phyloP scores from a whole-genome alignment of 2,888 invertebrate genomes.

The Ametastegia equiseti region DNA sequence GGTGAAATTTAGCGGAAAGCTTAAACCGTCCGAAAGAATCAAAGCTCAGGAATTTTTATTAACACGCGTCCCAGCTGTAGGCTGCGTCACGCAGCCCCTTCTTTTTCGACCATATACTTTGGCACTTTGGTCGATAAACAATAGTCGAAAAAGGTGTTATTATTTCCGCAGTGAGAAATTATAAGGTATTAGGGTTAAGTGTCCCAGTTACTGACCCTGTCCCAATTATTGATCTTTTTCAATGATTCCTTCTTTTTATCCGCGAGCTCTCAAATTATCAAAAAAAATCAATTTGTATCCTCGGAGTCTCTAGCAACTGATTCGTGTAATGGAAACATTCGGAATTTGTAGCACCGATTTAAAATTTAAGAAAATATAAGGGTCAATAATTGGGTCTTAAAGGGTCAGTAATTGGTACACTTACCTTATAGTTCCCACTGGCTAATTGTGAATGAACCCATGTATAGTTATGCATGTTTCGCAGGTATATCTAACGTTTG shows the following conservation, averaged over 20 bases:
- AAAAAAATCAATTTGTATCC: no score
- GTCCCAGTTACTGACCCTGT: no score
- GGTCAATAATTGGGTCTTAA: no score
- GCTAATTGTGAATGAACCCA: neutral
- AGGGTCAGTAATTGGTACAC: no score
- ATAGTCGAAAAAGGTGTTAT: conserved; percentile 20
- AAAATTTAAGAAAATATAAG: no score
- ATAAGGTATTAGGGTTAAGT: neutral
- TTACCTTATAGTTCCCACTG: neutral
- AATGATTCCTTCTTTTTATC: no score
- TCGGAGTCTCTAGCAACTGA: no score
- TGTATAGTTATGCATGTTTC: neutral
- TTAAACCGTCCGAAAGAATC: conserved; percentile 19
- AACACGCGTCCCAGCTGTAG: conserved; percentile 1
- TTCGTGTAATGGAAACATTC: no score
- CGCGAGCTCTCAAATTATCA: no score
- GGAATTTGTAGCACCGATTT: no score
- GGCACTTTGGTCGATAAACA: neutral
- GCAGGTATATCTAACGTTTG: neutral
- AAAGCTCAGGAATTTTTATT: conserved; percentile 5
- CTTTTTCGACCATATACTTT: neutral
- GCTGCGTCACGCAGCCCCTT: neutral
- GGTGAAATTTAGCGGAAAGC: conserved; percentile 23
- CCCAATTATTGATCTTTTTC: no score
- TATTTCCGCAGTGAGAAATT: conserved; percentile 13